Evolutionary conservation across 2,113 vertebrate species (phyloP), one percentile per base, ranked within the genome.

Genomic region (Tympanuchus pallidicinctus): DNA sequence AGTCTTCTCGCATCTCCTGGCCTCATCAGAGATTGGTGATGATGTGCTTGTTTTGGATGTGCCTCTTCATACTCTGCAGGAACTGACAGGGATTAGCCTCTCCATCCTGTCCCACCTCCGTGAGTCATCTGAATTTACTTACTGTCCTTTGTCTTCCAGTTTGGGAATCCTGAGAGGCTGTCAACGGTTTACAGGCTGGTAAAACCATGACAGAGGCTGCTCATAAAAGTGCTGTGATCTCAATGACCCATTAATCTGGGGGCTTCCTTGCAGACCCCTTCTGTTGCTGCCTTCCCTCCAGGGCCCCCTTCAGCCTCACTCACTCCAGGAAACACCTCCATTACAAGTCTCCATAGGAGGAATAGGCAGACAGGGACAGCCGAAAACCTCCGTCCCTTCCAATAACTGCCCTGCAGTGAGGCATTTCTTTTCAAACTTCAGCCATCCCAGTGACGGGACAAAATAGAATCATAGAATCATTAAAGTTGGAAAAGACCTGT

Each of bases 31-130:
- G 73, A 47, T 52, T 84, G 80, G 34, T 93, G 80, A 92, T 67
- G 76, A 92, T 88, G 72, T 93, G 90, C 90, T 86, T 92, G 69
- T 80, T 96, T 94, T 94, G 94, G 92, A 96, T 83, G 79, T 86
- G 65, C 64, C 28, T 86, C 90, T 95, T 47, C 78, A 76, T 95
- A 50, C 65, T 92, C 83, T 82, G 75, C 59, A 81, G 90, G n/a
- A 92, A 70, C 57, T 90, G 67, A 92, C 34, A 90, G 88, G 92
- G 80, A 92, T 93, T 92, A 93, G 80, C 38, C 32, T 91, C 73
- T 94, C 92, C 88, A 92, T 82, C 90, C 86, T 92, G 92, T 95
- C 76, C 93, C 90, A 96, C 90, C 88, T 94, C 40, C 1, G 25
- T 92, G 90, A 95, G 57, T 94, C 93, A 95, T 90, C 8, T 3